Evolutionary conservation across 2,113 vertebrate genomes (phyloP), one percentile per base, ranked within the genome.

Genomic region (Paedocypris sp.): DNA sequence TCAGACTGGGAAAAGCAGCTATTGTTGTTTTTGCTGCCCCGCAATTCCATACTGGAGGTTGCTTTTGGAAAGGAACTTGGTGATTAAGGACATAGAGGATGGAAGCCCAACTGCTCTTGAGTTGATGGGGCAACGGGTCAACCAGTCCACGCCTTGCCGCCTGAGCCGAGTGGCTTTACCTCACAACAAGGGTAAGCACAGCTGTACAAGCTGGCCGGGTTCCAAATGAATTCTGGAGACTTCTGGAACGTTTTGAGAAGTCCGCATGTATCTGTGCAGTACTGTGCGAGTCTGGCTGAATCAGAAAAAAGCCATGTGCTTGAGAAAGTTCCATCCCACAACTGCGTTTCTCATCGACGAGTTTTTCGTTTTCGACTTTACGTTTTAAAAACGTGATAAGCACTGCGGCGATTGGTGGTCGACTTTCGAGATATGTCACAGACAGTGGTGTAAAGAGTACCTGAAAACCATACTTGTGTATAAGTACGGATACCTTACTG

Each of bases 161-260:
- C 45, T 66, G 68, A 62, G 56, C 63, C 85, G 35, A 54, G 61
- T 48, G 46, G 43, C 46, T 60, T 66, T 71, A 46, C 48, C 65
- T 64, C 56, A 67, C 54, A 56, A 67, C 46, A 50, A 64, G 70
- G 63, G 50, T 61, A 68, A 64, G 70, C 60, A 56, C 70, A 72
- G 70, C 70, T 72, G 70, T 62, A 65, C 42, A 64, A 68, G 28
- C 70, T 68, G 70, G 65, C 49, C 47, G 2, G 0, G 2, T 4
- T 35, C 68, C 68, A 70, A 36, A 38, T 33, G 26, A 45, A 50
- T 50, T 47, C 18, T 51, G 51, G 58, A 33, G 61, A 51, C 25
- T 23, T 38, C 8, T n/a, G n/a, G n/a, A 9, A 32, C 29, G 4
- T 56, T 57, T 45, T 29, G 58, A 70, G 28, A 28, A 33, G 52